Evolutionary conservation across 2,113 vertebrate genomes (phyloP).

Genomic region (Platycercus adscitus): DNA sequence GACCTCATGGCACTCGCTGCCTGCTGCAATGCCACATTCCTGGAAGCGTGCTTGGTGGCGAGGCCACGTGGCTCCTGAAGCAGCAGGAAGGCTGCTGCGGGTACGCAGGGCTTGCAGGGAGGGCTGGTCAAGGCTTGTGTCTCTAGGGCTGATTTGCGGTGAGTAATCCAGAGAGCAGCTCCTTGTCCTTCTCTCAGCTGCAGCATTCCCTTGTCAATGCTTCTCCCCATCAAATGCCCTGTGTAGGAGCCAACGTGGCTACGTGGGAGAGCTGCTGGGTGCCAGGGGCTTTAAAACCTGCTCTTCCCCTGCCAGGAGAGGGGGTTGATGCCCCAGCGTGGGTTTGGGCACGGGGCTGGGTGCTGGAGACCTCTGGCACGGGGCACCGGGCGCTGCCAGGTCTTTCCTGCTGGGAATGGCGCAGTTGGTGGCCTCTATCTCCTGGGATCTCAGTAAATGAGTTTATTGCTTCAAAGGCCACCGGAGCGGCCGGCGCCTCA

Average conservation of each 20-base stretch:
- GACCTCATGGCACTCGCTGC: neutral
- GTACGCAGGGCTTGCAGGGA: neutral
- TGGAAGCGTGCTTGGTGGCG: neutral
- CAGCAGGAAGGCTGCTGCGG: neutral
- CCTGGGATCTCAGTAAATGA: neutral
- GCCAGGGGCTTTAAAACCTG: neutral
- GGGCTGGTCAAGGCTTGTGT: neutral
- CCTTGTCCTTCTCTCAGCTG: neutral
- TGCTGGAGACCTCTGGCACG: neutral
- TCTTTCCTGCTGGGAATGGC: neutral
- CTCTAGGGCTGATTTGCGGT: neutral
- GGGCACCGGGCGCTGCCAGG: neutral
- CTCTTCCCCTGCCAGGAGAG: neutral
- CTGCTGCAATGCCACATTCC: neutral
- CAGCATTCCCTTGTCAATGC: fast-evolving
- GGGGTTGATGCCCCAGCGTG: neutral
- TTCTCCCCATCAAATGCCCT: neutral
- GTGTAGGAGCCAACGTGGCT: neutral
- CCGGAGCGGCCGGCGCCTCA: neutral
- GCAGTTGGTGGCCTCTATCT: neutral
- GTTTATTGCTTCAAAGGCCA: neutral
- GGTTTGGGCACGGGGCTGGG: fast-evolving
- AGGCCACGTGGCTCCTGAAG: neutral
- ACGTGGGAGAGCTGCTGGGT: neutral
- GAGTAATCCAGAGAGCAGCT: neutral